Base-by-base conservation (phyloP, 37 sponge, comb jelly and placozoan species). In the Halichondria panicea region DNA sequence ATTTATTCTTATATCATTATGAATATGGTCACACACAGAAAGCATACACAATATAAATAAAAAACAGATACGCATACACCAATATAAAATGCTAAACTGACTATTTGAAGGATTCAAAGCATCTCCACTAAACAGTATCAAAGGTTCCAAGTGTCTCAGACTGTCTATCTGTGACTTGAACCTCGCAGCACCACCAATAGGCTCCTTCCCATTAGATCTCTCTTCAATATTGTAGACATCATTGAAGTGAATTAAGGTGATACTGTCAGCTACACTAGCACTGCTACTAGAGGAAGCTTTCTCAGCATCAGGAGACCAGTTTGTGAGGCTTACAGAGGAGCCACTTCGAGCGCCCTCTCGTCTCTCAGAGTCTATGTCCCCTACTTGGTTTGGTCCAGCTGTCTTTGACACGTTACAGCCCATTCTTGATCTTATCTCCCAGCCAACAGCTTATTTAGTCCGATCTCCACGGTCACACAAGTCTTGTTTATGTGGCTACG, bases 211-310 rank as follows among this genome's bases (percentile, higher is more conserved):
- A n/a, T n/a, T n/a, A 22, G 40, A 12, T 45, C 78, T 63, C 66
- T 68, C 82, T 71, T 85, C 85, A 44, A 93, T 63, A 45, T 88
- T 81, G 74, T 93, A 93, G 31, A 88, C 93, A 71, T 93, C 93
- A 52, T 93, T 93, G 79, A 93, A 93, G 71, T 93, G 93, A n/a
- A 93, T 28, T 25, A 93, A 77, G 7, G 73, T 81, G 67, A 88
- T 46, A n/a, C 37, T 28, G 56, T 42, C 52, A 40, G 54, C 80
- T 2, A 12, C 28, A 35, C 3, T 63, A 36, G 35, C 19, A 3
- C 36, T 3, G 37, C 36, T 63, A 36, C 36, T 19, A 28, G 27
- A 28, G 36, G 64, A 5, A 36, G 64, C 32, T 33, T 3, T 24
- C 4, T 48, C 15, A 28, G 57, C n/a, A 28, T 4, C 27, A 56